Conservation (phyloP, 1,140 invertebrate species). For the Eciton burchellii region DNA sequence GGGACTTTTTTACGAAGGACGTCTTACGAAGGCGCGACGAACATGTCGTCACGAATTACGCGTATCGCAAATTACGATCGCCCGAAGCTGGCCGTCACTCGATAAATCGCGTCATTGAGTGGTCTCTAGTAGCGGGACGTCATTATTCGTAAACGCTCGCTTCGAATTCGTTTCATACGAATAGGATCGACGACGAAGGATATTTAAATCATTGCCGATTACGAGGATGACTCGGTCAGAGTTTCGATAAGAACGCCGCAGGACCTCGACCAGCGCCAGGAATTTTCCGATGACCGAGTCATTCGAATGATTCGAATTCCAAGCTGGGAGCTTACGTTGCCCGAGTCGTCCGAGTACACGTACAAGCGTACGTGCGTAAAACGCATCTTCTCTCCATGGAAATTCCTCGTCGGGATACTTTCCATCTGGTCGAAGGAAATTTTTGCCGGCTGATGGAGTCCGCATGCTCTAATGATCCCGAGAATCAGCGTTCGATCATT, state of each 20-base stretch:
- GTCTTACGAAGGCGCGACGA: constrained; percentile 7
- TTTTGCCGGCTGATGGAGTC: no score
- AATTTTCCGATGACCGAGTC: no score
- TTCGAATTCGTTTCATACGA: constrained; percentile 41
- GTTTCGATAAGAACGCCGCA: background rate
- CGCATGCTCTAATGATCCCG: no score
- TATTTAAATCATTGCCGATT: constrained; percentile 46
- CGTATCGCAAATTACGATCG: constrained; percentile 49
- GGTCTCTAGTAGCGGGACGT: constrained; percentile 28
- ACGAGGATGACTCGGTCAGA: background rate
- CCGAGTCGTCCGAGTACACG: no score
- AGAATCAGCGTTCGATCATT: no score
- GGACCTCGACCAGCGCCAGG: background rate
- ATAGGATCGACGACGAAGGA: constrained; percentile 43
- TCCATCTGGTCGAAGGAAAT: no score
- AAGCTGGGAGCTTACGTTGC: no score
- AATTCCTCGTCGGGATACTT: no score
- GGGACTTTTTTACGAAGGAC: constrained; percentile 38
- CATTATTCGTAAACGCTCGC: constrained; percentile 44
- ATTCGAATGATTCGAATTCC: no score
- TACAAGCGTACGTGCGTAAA: no score
- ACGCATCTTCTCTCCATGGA: background rate
- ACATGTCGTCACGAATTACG: constrained; percentile 51
- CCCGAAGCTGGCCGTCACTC: constrained; percentile 29
- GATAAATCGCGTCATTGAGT: constrained; percentile 52